Base-by-base conservation (phyloP, 2,797 vertebrate genomes). In the Pagetopsis macropterus region DNA sequence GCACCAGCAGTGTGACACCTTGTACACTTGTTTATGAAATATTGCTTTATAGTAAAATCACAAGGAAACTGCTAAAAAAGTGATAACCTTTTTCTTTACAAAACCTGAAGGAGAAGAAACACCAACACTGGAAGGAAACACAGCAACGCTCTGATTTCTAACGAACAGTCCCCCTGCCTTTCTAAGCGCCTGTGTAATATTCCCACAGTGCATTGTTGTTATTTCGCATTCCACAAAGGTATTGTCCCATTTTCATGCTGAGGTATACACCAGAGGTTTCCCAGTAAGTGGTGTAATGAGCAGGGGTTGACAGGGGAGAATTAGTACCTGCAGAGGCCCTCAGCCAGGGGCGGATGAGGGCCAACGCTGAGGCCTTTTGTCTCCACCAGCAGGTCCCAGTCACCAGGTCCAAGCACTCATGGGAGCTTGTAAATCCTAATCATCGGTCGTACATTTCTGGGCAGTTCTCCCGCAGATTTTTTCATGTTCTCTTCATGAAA, bases 301-400 rank as follows among this genome's bases (percentile, higher is more conserved):
- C 84, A 92, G 91, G 94, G 85, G 87, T 79, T 95, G 95, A 96
- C 95, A 96, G 94, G 95, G 93, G 80, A 79, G 83, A 90, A 87
- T 88, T 85, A 88, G 74, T 79, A 77, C 76, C 79, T 16, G 19
- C 66, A 48, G 88, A 81, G 78, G 70, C 59, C 51, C 65, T 75
- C 81, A 73, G 75, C 58, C 75, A 65, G 63, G 17, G 70, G 61
- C 69, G 76, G 75, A 85, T 62, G 69, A 83, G 75, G 78, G 81
- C 78, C 84, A 76, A 77, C 93, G 89, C 91, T 85, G 63, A 79
- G 84, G 72, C 63, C 82, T 89, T 92, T 94, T 93, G 82, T 93
- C 90, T 90, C 88, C 91, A 90, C 52, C 76, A 84, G 88, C 87
- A 91, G 94, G 91, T 69, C 61, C 72, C 17, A 40, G 70, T 74